phyloP scores from a whole-genome alignment of 2,797 vertebrate species.

The Gymnoscopelus braueri region DNA sequence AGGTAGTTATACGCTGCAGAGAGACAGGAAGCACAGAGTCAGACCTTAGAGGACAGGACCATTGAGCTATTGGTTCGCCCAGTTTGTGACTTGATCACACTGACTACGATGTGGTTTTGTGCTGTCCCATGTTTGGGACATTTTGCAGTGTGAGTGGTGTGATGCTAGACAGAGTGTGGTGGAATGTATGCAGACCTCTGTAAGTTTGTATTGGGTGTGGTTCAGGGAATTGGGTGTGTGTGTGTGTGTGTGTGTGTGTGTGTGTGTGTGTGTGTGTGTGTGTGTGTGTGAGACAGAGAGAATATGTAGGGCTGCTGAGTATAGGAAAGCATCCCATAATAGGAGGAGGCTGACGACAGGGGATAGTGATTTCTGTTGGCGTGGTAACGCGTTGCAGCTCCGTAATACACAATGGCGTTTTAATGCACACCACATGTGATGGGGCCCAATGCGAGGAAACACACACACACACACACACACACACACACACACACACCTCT shows the following conservation, averaged over 20 bases:
- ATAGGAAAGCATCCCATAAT: conserved; percentile 50
- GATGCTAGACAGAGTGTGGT: background rate
- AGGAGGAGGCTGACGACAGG: conserved; percentile 54
- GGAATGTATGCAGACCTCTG: conserved; percentile 30
- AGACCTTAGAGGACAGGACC: no score
- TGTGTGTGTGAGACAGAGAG: no score
- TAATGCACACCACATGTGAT: conserved; percentile 72
- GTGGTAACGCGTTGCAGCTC: conserved; percentile 46
- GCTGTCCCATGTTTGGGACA: no score
- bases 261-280: conserved; percentile 11
- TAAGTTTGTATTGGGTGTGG: conserved; percentile 38
- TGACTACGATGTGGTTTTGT: no score
- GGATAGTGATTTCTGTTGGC: conserved; percentile 55
- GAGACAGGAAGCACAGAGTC: no score
- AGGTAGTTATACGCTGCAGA: no score
- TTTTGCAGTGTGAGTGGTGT: background rate
- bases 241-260: conserved; percentile 13
- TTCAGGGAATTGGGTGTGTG: conserved; percentile 14
- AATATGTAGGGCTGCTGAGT: background rate
- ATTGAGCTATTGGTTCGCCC: no score
- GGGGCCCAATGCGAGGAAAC: conserved; percentile 32
- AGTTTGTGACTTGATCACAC: no score
- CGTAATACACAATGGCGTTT: conserved; percentile 55
- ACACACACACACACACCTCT: conserved; percentile 21
- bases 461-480: conserved; percentile 14